These are phyloP conservation scores for Danaus melanippus DNA, from an alignment of 1,140 invertebrate species.

Conservation along the genomic window DNA sequence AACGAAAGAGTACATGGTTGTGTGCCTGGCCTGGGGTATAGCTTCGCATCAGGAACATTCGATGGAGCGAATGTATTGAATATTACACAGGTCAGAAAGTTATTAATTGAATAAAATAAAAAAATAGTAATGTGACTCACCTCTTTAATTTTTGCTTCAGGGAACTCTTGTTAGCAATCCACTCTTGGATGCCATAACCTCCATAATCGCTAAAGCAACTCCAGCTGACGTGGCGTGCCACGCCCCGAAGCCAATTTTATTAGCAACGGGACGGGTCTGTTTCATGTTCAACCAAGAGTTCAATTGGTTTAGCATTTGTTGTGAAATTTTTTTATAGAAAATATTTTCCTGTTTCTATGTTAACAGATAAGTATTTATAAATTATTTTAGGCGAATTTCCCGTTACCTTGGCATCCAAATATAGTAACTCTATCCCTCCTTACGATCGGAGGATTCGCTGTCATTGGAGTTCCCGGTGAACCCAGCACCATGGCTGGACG, in stretches of 20 bases:
- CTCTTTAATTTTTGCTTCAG: conserved; percentile 36
- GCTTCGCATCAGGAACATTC: conserved; percentile 94
- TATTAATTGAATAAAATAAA: conserved; percentile 1
- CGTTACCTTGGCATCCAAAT: conserved; percentile 91
- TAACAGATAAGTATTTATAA: background rate
- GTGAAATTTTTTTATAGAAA: no score
- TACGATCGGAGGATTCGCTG: conserved; percentile 81
- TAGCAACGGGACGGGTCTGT: conserved; percentile 88
- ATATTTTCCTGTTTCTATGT: no score
- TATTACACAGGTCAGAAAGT: conserved; percentile 78
- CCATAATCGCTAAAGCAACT: conserved; percentile 79
- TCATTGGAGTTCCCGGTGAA: conserved; percentile 90
- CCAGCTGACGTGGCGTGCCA: conserved; percentile 80
- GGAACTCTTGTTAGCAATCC: conserved; percentile 81
- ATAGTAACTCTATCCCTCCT: conserved; percentile 87
- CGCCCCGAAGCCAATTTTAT: conserved; percentile 86
- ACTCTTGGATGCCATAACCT: conserved; percentile 82
- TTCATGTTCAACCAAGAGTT: background rate
- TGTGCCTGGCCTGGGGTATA: conserved; percentile 90
- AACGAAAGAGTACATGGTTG: conserved; percentile 79
- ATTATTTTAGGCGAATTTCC: conserved; percentile 79
- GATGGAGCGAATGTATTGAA: conserved; percentile 93
- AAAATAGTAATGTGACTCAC: background rate
- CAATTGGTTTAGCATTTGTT: no score
- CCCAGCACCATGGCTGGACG: conserved; percentile 97